Conservation (phyloP, 2,797 vertebrate species). For the Megalops cyprinoides region DNA sequence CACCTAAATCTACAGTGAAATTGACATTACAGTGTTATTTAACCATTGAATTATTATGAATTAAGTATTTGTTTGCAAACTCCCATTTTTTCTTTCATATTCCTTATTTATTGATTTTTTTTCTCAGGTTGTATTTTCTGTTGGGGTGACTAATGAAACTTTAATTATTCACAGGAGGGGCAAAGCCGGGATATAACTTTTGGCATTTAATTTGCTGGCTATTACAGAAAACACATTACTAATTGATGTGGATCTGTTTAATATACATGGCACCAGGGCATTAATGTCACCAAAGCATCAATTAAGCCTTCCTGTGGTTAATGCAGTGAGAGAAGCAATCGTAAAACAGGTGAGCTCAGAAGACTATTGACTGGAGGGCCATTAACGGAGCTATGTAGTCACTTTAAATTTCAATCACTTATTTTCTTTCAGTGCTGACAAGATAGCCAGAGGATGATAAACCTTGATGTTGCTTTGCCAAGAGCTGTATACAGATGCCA, state of each 20-base stretch:
- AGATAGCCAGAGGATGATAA: constrained; percentile 52
- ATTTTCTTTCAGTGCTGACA: constrained; percentile 57
- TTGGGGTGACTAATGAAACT: constrained; percentile 67
- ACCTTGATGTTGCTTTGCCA: constrained; percentile 46
- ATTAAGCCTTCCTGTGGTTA: constrained; percentile 31
- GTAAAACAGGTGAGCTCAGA: constrained; percentile 48
- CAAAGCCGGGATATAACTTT: constrained; percentile 42
- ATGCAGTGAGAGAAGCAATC: constrained; percentile 36
- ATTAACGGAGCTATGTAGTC: constrained; percentile 47
- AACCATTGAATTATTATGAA: neutral
- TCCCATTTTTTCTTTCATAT: constrained; percentile 40
- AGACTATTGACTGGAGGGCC: constrained; percentile 41
- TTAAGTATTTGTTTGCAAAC: no score
- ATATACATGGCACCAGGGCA: constrained; percentile 39
- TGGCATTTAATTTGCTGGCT: constrained; percentile 59
- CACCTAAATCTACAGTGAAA: neutral
- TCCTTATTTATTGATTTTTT: constrained; percentile 59
- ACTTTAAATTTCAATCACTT: constrained; percentile 54
- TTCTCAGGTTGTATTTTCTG: constrained; percentile 62
- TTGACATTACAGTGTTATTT: neutral
- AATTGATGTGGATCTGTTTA: constrained; percentile 62
- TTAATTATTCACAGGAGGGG: neutral
- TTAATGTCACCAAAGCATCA: constrained; percentile 17
- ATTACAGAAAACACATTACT: constrained; percentile 54
- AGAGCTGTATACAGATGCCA: constrained; percentile 57